Conservation (phyloP, 2,797 vertebrate species). For the Hydrophis major region DNA sequence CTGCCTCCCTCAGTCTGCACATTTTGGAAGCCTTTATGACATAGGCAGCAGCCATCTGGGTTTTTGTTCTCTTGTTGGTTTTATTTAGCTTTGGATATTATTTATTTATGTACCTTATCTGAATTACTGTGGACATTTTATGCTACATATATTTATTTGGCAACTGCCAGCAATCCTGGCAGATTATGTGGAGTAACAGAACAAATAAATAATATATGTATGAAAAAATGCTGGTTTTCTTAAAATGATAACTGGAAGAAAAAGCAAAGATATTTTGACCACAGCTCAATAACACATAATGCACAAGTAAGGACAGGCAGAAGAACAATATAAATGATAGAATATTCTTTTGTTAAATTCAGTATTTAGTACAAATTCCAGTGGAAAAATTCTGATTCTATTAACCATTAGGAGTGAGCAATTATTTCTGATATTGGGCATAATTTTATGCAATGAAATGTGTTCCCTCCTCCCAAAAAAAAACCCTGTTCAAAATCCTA, state of each 20-base stretch:
- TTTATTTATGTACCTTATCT: not conserved
- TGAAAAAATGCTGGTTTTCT: not conserved
- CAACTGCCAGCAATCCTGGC: not conserved
- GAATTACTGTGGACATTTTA: not conserved
- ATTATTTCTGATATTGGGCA: not conserved
- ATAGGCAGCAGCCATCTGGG: not conserved
- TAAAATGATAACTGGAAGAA: not conserved
- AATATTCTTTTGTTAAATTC: not conserved
- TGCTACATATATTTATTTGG: not conserved
- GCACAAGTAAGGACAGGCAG: not conserved
- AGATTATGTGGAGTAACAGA: not conserved
- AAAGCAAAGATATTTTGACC: not conserved
- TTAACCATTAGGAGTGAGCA: not conserved
- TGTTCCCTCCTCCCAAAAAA: not conserved
- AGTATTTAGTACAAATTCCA: not conserved
- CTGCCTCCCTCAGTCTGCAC: not conserved
- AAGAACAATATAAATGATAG: not conserved
- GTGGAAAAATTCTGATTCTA: not conserved
- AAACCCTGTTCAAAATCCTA: not conserved
- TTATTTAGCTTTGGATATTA: not conserved
- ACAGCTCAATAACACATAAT: not conserved
- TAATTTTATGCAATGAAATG: not conserved
- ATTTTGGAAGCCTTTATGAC: not conserved
- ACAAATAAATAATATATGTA: not conserved
- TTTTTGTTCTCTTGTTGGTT: not conserved